Evolutionary conservation across 30 jellyfish, hydroid and myxozoan species (phyloP), one percentile per base, ranked within the genome.

Genomic region (Aurelia sp.): DNA sequence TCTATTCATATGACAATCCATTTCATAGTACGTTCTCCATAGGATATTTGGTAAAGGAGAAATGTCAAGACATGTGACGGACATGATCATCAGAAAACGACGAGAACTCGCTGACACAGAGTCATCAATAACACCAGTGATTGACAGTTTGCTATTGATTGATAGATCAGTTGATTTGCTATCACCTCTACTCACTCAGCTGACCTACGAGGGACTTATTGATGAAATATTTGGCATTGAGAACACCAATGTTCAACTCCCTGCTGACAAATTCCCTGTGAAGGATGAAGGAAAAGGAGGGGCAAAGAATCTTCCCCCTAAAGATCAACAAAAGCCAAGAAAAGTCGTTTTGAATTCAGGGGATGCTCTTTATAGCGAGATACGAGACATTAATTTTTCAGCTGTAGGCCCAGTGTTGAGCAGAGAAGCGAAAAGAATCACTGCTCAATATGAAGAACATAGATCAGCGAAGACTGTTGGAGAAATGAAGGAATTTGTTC

Each of bases 361-460:
- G 0, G 98, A 93, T n/a, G 83, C 85, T 13, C 75, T 93, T 50
- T 93, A 79, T 77, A 91, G 96, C 21, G 98, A 93, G 52, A 82
- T 93, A 11, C 73, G 98, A 51, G 96, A 88, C 57, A 93, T 93
- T 85, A 93, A 93, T 85, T 93, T 93, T 70, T 87, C 97, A 1
- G 98, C 97, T 59, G 97, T 93, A 21, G 98, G 97, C 11, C 97
- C 97, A 23, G 98, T 93, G 10, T 47, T 93, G 79, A 93, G 97
- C 67, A 89, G 97, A 35, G 97, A 93, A 82, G 98, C 98, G 6
- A 93, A 93, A 68, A 78, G 97, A n/a, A 88, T 93, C 65, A 82
- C 98, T 6, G 98, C 98, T 17, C 97, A 93, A 83, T 89, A 88
- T 52, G 97, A 93, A 88, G 98, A 92, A 47, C 98, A 93, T 86